A percentile compares a stretch with the other conserved stretches of the same genome.
phyloP scores from a whole-genome alignment of 2,888 invertebrate genomes.

The Pyrocoelia pectoralis region DNA sequence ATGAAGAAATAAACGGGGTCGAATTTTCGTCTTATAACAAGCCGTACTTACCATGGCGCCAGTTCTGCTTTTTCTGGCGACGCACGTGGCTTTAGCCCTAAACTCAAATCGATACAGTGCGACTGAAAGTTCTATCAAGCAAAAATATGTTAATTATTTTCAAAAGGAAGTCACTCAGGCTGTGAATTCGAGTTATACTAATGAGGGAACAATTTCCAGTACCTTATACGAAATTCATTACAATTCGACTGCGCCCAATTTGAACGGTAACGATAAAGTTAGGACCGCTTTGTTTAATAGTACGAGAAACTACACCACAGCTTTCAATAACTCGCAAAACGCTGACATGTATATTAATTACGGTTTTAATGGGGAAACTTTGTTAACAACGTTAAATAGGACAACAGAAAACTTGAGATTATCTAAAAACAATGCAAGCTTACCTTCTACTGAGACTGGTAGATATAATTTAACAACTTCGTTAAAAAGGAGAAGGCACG shows the following conservation, averaged over 20 bases:
- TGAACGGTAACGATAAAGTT: background rate
- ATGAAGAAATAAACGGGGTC: conserved; percentile 19
- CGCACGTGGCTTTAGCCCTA: conserved; percentile 32
- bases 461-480: background rate
- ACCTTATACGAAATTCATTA: background rate
- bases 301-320: background rate
- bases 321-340: background rate
- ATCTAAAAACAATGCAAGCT: background rate
- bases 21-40: conserved; percentile 16
- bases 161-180: background rate
- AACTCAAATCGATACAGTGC: conserved; percentile 28
- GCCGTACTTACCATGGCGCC: conserved; percentile 29
- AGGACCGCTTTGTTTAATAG: background rate
- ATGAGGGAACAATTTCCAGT: conserved; percentile 6
- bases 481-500: background rate
- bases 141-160: conserved; percentile 13
- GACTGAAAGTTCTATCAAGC: conserved; percentile 17
- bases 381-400: too few relatives aligned
- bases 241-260: background rate
- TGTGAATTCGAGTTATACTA: conserved; percentile 9
- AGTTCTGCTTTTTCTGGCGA: conserved; percentile 32
- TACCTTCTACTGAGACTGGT: background rate
- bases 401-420: background rate
- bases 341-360: background rate
- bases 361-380: too few relatives aligned